Evolutionary conservation across 2,888 invertebrate species (phyloP).

Genomic region (Epicampocera succincta): DNA sequence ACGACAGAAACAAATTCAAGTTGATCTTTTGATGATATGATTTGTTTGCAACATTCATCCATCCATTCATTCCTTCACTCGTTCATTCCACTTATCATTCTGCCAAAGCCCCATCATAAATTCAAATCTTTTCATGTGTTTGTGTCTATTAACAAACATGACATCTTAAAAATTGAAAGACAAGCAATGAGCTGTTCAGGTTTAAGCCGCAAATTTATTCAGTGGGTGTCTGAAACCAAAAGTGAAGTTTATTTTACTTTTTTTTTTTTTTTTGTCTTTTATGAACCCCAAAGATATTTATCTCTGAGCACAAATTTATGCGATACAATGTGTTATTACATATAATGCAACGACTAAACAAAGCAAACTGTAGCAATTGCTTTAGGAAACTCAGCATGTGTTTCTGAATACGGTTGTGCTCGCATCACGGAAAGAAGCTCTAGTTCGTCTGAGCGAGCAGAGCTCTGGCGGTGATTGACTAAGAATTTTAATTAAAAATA

Average conservation of each 20-base stretch:
- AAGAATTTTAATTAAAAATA: conserved; percentile 41
- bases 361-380: conserved; percentile 47
- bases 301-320: conserved; percentile 54
- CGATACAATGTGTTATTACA: conserved; percentile 22
- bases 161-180: conserved; percentile 38
- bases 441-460: too few relatives aligned
- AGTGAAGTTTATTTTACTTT: conserved; percentile 28
- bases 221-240: conserved; percentile 58
- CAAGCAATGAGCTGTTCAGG: conserved; percentile 10
- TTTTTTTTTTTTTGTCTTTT: background rate
- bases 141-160: background rate
- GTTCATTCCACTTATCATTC: conserved; percentile 60
- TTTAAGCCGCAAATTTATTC: conserved; percentile 28
- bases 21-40: conserved; percentile 63
- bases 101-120: conserved; percentile 64
- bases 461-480: conserved; percentile 3
- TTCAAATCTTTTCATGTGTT: conserved; percentile 15
- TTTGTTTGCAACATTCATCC: conserved; percentile 63
- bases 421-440: too few relatives aligned
- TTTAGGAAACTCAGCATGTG: conserved; percentile 14
- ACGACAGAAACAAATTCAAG: conserved; percentile 15
- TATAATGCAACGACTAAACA: conserved; percentile 22
- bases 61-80: conserved; percentile 53
- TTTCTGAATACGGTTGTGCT: background rate
- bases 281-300: conserved; percentile 43